Percentiles rank a stretch among this genome's conserved stretches.
These are phyloP conservation scores for Neocloeon triangulifer DNA, from an alignment of 1,140 invertebrate genomes.

Conservation along the genomic window DNA sequence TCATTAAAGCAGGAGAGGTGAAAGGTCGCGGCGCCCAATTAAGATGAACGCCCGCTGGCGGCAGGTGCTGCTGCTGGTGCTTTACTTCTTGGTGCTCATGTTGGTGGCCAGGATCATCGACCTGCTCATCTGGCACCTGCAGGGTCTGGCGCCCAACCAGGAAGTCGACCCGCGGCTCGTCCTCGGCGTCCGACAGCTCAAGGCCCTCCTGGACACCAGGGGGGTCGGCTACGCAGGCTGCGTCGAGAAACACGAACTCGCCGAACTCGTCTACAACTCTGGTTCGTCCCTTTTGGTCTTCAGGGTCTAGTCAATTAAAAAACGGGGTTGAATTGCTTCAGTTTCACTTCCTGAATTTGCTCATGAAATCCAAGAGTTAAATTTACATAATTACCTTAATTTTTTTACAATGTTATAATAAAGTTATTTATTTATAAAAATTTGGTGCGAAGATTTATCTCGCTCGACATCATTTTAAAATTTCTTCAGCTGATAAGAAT, in stretches of 20 bases:
- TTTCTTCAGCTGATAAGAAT: no score
- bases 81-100: slow-evolving; percentile 18
- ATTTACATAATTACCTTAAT: no score
- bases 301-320: no score
- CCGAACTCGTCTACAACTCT: slow-evolving; percentile 19
- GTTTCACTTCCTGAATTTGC: no score
- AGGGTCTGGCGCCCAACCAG: slow-evolving; percentile 13
- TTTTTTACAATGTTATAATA: no score
- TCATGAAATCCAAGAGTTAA: no score
- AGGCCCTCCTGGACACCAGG: slow-evolving; percentile 22
- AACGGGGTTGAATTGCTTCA: no score
- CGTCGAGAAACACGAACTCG: slow-evolving; percentile 25
- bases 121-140: slow-evolving; percentile 17
- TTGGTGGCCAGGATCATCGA: slow-evolving; percentile 19
- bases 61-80: slow-evolving; percentile 16
- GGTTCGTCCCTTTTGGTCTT: slow-evolving; percentile 16
- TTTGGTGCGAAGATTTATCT: no score
- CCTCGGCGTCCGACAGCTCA: slow-evolving; percentile 24
- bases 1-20: no score
- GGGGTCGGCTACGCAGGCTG: slow-evolving; percentile 24
- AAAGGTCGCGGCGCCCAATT: no score
- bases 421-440: no score
- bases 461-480: neutral
- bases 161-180: slow-evolving; percentile 19
- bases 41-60: slow-evolving; percentile 16